Percentiles rank a stretch among this genome's conserved stretches.
phyloP scores from a whole-genome alignment of 2,113 vertebrate species.

The Proterorhinus semilunaris region DNA sequence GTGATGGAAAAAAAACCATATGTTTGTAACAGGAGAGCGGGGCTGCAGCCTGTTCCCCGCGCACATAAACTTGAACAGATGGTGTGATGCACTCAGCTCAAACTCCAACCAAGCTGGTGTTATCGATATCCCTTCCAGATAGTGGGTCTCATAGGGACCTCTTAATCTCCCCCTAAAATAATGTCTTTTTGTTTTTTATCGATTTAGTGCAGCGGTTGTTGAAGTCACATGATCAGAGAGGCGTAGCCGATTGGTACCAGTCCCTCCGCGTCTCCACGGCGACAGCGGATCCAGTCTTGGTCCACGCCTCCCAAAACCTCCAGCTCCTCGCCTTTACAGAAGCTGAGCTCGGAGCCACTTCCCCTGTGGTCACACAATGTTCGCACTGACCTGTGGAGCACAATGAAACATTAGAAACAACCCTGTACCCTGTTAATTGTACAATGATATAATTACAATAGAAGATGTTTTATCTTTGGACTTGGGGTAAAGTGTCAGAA shows the following conservation, averaged over 20 bases:
- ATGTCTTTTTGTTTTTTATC: constrained; percentile 32
- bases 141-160: constrained; percentile 48
- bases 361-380: constrained; percentile 87
- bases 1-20: constrained; percentile 45
- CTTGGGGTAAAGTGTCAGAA: too few species aligned
- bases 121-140: constrained; percentile 61
- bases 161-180: constrained; percentile 55
- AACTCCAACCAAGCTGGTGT: constrained; percentile 35
- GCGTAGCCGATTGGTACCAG: constrained; percentile 92
- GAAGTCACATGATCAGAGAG: constrained; percentile 87
- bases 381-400: constrained; percentile 81
- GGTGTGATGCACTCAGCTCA: constrained; percentile 49
- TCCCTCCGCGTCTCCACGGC: constrained; percentile 82
- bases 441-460: too few species aligned
- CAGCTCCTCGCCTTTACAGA: constrained; percentile 87
- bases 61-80: constrained; percentile 56
- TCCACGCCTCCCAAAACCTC: constrained; percentile 83
- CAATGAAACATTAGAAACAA: background rate
- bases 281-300: constrained; percentile 93
- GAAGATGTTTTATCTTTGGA: too few species aligned
- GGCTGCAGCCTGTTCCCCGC: constrained; percentile 40
- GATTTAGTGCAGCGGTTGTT: constrained; percentile 49
- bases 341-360: constrained; percentile 78
- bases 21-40: constrained; percentile 38
- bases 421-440: background rate